Conservation (phyloP, 2,113 vertebrate genomes). For the Raja brachyura region DNA sequence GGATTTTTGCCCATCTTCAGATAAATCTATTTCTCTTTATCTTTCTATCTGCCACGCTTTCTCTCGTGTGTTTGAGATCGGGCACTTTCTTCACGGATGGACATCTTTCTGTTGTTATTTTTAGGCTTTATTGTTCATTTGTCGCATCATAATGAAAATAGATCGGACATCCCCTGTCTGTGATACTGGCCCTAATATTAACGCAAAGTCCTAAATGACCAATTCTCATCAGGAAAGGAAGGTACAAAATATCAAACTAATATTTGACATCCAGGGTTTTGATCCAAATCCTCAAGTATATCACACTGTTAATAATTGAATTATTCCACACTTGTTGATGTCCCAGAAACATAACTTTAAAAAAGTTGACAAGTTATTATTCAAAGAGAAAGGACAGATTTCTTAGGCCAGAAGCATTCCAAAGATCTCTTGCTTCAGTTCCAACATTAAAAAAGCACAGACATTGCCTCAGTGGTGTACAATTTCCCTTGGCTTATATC, state of each 20-base stretch:
- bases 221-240: not conserved
- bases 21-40: not conserved
- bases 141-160: not conserved
- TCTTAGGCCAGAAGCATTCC: not conserved
- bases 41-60: not conserved
- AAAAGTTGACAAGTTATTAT: not conserved
- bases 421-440: not conserved
- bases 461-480: not conserved
- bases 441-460: not conserved
- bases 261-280: not conserved
- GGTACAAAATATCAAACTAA: not conserved
- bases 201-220: too few relatives aligned
- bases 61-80: too few relatives aligned
- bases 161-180: not conserved
- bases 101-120: not conserved
- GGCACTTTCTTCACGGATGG: not conserved
- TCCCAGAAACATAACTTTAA: not conserved
- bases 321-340: not conserved
- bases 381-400: not conserved
- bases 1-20: not conserved
- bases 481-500: not conserved
- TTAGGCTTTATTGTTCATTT: not conserved
- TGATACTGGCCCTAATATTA: not conserved
- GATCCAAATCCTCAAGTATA: not conserved
- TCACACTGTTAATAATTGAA: not conserved